phyloP scores from a whole-genome alignment of 2,113 vertebrate species.

The Rhea americana region DNA sequence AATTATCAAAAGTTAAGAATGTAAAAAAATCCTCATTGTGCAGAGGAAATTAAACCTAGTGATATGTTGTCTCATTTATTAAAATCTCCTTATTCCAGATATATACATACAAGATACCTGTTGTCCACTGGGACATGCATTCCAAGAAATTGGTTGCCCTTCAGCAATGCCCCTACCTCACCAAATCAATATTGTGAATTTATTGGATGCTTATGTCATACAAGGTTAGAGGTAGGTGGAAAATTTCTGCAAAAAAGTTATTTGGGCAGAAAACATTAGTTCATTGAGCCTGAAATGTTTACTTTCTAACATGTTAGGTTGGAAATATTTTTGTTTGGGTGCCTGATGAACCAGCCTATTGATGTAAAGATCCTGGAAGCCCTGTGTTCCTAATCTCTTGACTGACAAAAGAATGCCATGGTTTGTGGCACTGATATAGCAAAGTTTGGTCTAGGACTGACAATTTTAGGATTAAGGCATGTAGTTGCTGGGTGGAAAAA shows the following conservation, averaged over 20 bases:
- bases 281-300: neutral
- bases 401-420: neutral
- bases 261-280: slow-evolving; percentile 5
- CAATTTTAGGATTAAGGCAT: neutral
- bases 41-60: neutral
- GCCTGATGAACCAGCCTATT: neutral
- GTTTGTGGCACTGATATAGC: neutral
- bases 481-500: neutral
- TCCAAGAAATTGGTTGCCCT: neutral
- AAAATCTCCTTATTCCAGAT: neutral
- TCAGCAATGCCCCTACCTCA: neutral
- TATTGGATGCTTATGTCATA: neutral
- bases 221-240: neutral
- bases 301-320: neutral
- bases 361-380: too few relatives aligned
- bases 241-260: neutral
- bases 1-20: neutral
- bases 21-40: neutral
- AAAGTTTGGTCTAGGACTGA: neutral
- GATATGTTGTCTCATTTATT: neutral
- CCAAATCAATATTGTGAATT: neutral
- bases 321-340: neutral
- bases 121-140: neutral
- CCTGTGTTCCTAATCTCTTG: neutral
- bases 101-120: neutral